A percentile compares a stretch with the other conserved stretches of the same genome.
Conservation (phyloP, 2,113 vertebrate species). For the Tyto alba region DNA sequence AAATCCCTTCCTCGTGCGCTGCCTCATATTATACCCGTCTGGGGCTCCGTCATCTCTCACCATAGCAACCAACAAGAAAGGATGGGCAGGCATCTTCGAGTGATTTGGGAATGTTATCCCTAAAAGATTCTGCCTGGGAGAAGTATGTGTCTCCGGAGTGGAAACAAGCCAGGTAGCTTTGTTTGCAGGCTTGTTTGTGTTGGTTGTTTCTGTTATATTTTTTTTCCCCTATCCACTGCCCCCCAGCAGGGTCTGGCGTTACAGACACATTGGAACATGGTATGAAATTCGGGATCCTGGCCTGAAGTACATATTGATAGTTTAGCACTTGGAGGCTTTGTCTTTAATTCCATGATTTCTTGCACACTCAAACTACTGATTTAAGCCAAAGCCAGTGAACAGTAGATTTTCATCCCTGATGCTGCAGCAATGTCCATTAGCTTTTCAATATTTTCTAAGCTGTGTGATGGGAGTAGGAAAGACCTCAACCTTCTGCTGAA, state of each 20-base stretch:
- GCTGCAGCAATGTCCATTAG: not conserved
- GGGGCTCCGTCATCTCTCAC: conserved; percentile 56
- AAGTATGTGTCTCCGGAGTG: not conserved
- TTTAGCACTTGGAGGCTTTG: not conserved
- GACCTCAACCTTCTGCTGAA: not conserved
- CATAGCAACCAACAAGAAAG: conserved; percentile 53
- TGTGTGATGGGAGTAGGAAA: not conserved
- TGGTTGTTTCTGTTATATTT: not conserved
- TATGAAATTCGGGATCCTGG: not conserved
- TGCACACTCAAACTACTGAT: not conserved
- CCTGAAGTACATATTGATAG: not conserved
- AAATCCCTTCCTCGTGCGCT: not conserved
- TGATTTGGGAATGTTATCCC: conserved; percentile 7
- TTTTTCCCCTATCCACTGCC: not conserved
- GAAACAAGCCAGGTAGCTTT: not conserved
- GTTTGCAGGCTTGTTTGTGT: not conserved
- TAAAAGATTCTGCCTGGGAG: not conserved
- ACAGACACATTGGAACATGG: fast-evolving
- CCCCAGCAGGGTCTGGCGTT: not conserved
- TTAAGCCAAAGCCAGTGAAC: not conserved
- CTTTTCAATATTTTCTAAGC: not conserved
- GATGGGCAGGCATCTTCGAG: not conserved
- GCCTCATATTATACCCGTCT: not conserved
- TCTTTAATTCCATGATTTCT: not conserved
- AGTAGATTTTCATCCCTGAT: not conserved